phyloP scores from a whole-genome alignment of 2,797 vertebrate species.

The Acropternis orthonyx region DNA sequence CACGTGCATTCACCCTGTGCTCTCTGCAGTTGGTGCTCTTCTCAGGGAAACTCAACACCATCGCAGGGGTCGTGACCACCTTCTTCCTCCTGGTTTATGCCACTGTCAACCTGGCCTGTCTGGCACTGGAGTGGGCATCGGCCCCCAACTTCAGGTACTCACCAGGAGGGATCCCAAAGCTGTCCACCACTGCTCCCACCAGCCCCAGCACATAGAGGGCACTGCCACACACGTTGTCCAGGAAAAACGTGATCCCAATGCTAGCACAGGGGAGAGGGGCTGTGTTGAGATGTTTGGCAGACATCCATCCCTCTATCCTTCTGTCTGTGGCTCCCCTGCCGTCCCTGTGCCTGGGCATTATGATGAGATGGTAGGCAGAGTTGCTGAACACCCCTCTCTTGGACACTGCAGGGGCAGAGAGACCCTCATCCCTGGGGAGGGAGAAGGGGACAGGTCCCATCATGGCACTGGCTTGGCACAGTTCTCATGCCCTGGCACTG shows the following conservation, averaged over 20 bases:
- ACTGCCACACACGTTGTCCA: slow-evolving; percentile 88
- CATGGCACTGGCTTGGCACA: not conserved
- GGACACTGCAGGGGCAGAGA: not conserved
- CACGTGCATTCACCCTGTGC: not conserved
- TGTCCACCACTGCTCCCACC: slow-evolving; percentile 85
- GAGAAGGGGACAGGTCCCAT: not conserved
- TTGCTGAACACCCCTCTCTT: not conserved
- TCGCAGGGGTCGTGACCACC: slow-evolving; percentile 89
- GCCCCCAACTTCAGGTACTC: slow-evolving; percentile 93
- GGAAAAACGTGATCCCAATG: slow-evolving; percentile 89
- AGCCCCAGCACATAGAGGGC: slow-evolving; percentile 87
- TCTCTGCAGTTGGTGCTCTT: slow-evolving; percentile 85
- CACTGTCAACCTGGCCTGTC: slow-evolving; percentile 87
- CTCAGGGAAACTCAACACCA: slow-evolving; percentile 90
- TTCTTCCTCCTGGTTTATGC: slow-evolving; percentile 92
- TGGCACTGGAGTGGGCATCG: slow-evolving; percentile 90
- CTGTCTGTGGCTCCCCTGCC: not conserved
- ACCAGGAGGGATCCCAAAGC: slow-evolving; percentile 84
- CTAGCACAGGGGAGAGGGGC: not conserved
- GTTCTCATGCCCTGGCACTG: fast-evolving
- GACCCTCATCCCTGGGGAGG: not conserved
- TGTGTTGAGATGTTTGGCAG: not conserved
- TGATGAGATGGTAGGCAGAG: not conserved
- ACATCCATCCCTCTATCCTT: fast-evolving
- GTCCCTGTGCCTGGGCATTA: not conserved